phyloP scores from a whole-genome alignment of 2,797 vertebrate genomes.

The Somateria mollissima region DNA sequence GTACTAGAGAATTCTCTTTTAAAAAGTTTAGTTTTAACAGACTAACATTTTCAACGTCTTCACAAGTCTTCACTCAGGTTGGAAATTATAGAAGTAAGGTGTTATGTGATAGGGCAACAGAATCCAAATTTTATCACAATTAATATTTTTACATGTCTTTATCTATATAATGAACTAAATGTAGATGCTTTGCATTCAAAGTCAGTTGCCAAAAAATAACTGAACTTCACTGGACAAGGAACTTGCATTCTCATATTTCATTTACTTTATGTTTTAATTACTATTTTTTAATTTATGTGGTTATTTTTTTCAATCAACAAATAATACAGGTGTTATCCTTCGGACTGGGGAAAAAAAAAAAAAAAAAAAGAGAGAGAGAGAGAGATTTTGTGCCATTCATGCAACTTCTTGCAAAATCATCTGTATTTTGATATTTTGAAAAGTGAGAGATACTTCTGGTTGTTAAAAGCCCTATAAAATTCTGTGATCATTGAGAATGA shows the following conservation, averaged over 20 bases:
- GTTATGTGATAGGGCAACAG: not conserved
- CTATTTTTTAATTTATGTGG: not conserved
- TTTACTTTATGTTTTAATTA: not conserved
- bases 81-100: not conserved
- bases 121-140: not conserved
- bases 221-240: not conserved
- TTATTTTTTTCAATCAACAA: not conserved
- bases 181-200: not conserved
- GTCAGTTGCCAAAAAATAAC: not conserved
- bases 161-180: not conserved
- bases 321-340: accelerated
- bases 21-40: not conserved
- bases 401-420: not conserved
- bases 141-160: not conserved
- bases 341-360: not conserved
- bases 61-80: not conserved
- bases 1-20: not conserved
- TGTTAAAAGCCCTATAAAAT: not conserved
- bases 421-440: not conserved
- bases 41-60: not conserved
- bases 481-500: not conserved
- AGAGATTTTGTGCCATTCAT: not conserved
- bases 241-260: not conserved
- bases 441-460: not conserved
- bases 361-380: not conserved